A percentile compares a stretch with the other conserved stretches of the same genome.
phyloP scores from a whole-genome alignment of 2,113 vertebrate genomes.

The Oncorhynchus mykiss region DNA sequence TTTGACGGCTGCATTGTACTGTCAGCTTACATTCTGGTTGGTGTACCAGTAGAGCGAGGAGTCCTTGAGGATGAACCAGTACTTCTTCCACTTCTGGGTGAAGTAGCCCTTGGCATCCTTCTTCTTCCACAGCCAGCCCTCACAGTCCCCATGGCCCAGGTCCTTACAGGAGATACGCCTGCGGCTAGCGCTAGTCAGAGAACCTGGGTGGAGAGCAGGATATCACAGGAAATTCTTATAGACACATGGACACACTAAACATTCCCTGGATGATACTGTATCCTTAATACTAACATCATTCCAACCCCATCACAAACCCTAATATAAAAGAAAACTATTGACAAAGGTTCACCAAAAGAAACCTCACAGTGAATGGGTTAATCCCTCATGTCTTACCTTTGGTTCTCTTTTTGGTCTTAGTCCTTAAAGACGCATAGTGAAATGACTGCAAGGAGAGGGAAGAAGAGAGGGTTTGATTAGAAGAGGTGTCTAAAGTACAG shows the following conservation, averaged over 20 bases:
- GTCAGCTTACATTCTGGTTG: conserved; percentile 78
- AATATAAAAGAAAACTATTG: background rate
- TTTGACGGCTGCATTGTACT: too few relatives aligned
- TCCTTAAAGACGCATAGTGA: conserved; percentile 80
- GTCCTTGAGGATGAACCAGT: conserved; percentile 85
- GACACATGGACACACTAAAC: background rate
- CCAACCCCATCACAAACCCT: too few relatives aligned
- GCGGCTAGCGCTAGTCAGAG: conserved; percentile 76
- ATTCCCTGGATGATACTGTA: background rate
- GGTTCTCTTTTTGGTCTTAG: conserved; percentile 80
- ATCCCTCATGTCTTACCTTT: conserved; percentile 66
- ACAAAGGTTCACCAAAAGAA: background rate
- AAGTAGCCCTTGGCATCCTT: conserved; percentile 81
- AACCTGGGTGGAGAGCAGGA: conserved; percentile 50
- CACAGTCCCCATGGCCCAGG: conserved; percentile 79
- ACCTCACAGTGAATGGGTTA: background rate
- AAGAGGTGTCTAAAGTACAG: background rate
- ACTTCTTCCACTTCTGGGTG: conserved; percentile 84
- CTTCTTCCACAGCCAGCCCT: conserved; percentile 87
- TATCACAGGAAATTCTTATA: background rate
- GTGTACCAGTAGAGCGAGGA: conserved; percentile 85
- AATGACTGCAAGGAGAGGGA: conserved; percentile 72
- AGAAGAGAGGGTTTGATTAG: conserved; percentile 11
- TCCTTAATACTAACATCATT: background rate
- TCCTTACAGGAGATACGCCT: conserved; percentile 81